phyloP scores from a whole-genome alignment of 2,888 invertebrate species.

The Hipparchia sbordonii region DNA sequence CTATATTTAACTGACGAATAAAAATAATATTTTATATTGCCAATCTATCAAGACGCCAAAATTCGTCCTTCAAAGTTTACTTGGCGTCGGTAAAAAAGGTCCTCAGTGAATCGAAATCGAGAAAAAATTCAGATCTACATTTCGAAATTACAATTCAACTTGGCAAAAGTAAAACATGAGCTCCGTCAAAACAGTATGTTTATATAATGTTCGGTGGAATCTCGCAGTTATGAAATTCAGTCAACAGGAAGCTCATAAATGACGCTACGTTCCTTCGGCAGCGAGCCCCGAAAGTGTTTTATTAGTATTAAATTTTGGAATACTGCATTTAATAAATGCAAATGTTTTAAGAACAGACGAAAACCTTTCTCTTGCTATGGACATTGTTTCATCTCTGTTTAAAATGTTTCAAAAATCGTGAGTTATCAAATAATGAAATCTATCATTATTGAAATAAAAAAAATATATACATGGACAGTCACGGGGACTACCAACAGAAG shows the following conservation, averaged over 20 bases:
- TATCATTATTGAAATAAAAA: too few species aligned
- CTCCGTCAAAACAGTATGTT: slow-evolving; percentile 11
- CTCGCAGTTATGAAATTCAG: slow-evolving; percentile 24
- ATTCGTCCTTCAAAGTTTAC: too few species aligned
- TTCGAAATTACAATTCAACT: not conserved
- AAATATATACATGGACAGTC: too few species aligned
- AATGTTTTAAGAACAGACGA: not conserved
- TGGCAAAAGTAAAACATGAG: slow-evolving; percentile 3
- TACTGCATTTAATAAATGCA: not conserved
- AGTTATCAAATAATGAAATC: too few species aligned
- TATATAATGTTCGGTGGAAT: slow-evolving; percentile 17
- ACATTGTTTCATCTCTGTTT: too few species aligned
- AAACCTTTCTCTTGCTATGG: not conserved
- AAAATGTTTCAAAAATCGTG: too few species aligned
- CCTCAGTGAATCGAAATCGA: too few species aligned
- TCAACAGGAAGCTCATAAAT: slow-evolving; percentile 21
- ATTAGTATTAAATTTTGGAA: slow-evolving; percentile 15
- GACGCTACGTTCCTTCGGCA: slow-evolving; percentile 3
- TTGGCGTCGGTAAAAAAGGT: too few species aligned
- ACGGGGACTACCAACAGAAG: too few species aligned
- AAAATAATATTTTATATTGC: too few species aligned
- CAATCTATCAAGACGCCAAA: too few species aligned
- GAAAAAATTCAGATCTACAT: not conserved
- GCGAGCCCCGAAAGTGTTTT: slow-evolving; percentile 16
- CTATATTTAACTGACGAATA: too few species aligned